These are phyloP conservation scores for Andrena praecox DNA, from an alignment of 2,888 invertebrate genomes.

Conservation along the genomic window DNA sequence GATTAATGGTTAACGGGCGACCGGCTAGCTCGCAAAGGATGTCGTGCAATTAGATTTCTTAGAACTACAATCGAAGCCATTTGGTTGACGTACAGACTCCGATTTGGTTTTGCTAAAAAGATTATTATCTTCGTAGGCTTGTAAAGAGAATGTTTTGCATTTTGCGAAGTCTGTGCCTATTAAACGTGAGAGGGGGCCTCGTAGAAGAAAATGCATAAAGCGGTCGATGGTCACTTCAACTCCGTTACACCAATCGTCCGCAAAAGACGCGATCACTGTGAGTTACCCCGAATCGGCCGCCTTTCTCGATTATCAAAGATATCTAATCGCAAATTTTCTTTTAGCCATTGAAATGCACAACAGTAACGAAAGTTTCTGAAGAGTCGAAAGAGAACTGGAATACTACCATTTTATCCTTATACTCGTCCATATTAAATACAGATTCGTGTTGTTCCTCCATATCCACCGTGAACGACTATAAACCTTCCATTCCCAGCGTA, in stretches of 20 bases:
- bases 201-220: slow-evolving; percentile 83
- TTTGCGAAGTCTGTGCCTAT: slow-evolving; percentile 81
- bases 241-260: slow-evolving; percentile 77
- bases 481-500: slow-evolving; percentile 69
- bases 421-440: slow-evolving; percentile 70
- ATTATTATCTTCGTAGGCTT: slow-evolving; percentile 77
- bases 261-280: slow-evolving; percentile 80
- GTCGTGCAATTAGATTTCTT: slow-evolving; percentile 63
- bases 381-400: slow-evolving; percentile 84
- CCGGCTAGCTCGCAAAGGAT: slow-evolving; percentile 61
- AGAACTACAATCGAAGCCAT: slow-evolving; percentile 59
- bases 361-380: slow-evolving; percentile 77
- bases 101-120: slow-evolving; percentile 58
- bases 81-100: slow-evolving; percentile 57
- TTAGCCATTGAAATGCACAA: slow-evolving; percentile 75
- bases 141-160: slow-evolving; percentile 83
- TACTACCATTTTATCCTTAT: slow-evolving; percentile 75
- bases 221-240: slow-evolving; percentile 83
- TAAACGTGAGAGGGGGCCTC: slow-evolving; percentile 80
- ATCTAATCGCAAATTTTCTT: slow-evolving; percentile 26
- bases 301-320: not conserved
- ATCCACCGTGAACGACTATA: slow-evolving; percentile 70
- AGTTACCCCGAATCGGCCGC: slow-evolving; percentile 41
- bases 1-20: slow-evolving; percentile 56
- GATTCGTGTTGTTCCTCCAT: slow-evolving; percentile 68